These are phyloP conservation scores for Crepidodera aurea DNA, from an alignment of 2,888 invertebrate species.

Conservation along the genomic window DNA sequence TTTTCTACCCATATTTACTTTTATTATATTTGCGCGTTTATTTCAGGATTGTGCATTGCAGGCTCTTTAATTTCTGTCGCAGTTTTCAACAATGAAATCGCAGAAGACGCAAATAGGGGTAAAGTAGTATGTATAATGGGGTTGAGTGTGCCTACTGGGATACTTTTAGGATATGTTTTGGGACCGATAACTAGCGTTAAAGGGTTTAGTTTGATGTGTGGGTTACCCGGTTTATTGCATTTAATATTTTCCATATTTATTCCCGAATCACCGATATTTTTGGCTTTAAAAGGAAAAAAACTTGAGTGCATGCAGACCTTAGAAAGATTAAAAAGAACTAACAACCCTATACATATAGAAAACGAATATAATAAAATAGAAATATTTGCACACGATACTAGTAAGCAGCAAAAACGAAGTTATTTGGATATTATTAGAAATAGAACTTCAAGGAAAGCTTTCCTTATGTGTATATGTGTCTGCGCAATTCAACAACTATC, in stretches of 20 bases:
- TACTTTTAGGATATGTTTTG: no score
- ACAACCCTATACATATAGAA: neutral
- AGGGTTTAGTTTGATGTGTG: slow-evolving; percentile 37
- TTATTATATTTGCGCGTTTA: no score
- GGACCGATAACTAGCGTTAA: slow-evolving; percentile 36
- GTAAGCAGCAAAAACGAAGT: slow-evolving; percentile 12
- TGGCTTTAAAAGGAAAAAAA: slow-evolving; percentile 60
- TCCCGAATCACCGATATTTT: slow-evolving; percentile 48
- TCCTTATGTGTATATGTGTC: slow-evolving; percentile 74
- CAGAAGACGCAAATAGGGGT: no score
- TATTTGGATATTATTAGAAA: slow-evolving; percentile 29
- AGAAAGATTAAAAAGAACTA: slow-evolving; percentile 25
- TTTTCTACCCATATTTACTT: no score
- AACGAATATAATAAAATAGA: slow-evolving; percentile 21
- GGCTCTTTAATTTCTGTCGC: no score
- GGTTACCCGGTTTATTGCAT: slow-evolving; percentile 40
- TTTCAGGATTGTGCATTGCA: no score
- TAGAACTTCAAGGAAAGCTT: slow-evolving; percentile 59
- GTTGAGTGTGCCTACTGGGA: no score
- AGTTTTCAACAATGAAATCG: no score
- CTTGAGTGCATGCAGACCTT: slow-evolving; percentile 69
- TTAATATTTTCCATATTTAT: slow-evolving; percentile 37
- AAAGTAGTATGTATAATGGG: no score
- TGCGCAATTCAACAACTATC: slow-evolving; percentile 85
- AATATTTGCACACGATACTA: neutral